phyloP scores from a whole-genome alignment of 2,888 invertebrate species.

The Spilosoma lubricipeda region DNA sequence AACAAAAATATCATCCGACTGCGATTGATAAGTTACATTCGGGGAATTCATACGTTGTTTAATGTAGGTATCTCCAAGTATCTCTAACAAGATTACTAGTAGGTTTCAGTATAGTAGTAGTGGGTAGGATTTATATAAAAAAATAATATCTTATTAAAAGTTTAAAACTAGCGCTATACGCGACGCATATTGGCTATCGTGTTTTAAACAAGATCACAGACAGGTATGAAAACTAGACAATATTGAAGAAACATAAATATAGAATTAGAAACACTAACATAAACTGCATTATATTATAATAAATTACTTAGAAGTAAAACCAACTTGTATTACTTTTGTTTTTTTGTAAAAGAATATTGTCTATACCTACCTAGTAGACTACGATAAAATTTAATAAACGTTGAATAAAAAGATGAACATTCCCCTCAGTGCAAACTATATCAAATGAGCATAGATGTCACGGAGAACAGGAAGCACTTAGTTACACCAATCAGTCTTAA shows the following conservation, averaged over 20 bases:
- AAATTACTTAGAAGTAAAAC: neutral
- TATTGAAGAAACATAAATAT: neutral
- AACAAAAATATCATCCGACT: neutral
- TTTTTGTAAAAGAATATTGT: neutral
- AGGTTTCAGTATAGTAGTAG: too few species aligned
- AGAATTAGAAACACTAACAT: too few species aligned
- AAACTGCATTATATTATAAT: too few species aligned
- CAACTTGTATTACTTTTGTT: neutral
- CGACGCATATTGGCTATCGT: too few species aligned
- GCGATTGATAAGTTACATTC: neutral
- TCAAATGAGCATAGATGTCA: conserved; percentile 45
- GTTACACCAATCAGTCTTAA: conserved; percentile 59
- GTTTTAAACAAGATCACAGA: neutral
- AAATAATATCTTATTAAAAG: too few species aligned
- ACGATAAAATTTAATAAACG: conserved; percentile 9
- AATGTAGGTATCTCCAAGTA: too few species aligned
- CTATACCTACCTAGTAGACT: neutral
- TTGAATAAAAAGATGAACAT: conserved; percentile 21
- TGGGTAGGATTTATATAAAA: too few species aligned
- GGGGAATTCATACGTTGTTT: neutral
- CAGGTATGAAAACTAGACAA: neutral
- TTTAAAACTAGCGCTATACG: too few species aligned
- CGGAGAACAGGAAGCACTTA: conserved; percentile 54
- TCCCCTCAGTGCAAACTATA: conserved; percentile 36
- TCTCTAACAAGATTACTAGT: too few species aligned